These are phyloP conservation scores for Mycogona germanica DNA, from an alignment of 2,888 invertebrate genomes.

Conservation along the genomic window DNA sequence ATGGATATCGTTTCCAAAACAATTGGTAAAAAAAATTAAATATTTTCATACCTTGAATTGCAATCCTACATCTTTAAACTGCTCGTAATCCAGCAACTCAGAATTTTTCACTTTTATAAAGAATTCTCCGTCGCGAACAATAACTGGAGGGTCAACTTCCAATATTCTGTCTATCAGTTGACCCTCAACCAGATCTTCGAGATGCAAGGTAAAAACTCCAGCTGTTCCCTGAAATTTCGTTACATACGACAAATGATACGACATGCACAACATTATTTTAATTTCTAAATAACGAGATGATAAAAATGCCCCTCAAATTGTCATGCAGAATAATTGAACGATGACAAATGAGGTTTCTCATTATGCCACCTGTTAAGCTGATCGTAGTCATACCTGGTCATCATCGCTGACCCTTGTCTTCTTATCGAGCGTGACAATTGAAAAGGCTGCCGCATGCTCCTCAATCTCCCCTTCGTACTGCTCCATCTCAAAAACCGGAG, in stretches of 20 bases:
- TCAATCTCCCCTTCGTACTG: constrained; percentile 4
- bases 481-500: constrained; percentile 10
- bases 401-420: constrained; percentile 59
- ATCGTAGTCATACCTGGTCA: constrained; percentile 40
- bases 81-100: constrained; percentile 70
- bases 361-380: too few species aligned
- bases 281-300: background rate
- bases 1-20: too few species aligned
- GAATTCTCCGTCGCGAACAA: constrained; percentile 44
- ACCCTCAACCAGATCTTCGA: constrained; percentile 63
- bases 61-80: constrained; percentile 42
- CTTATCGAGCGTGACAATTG: constrained; percentile 1
- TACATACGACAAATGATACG: background rate
- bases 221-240: constrained; percentile 48
- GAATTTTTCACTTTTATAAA: constrained; percentile 72
- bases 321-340: too few species aligned
- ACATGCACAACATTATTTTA: background rate
- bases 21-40: background rate
- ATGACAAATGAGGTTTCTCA: too few species aligned
- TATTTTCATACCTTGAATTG: background rate
- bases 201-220: constrained; percentile 63
- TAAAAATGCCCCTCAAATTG: constrained; percentile 1
- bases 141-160: constrained; percentile 67
- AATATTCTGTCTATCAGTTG: constrained; percentile 46
- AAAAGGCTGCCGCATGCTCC: constrained; percentile 9